A percentile compares a stretch with the other conserved stretches of the same genome.
Evolutionary conservation across 2,113 vertebrate genomes (phyloP).

Genomic region (Rutilus rutilus): DNA sequence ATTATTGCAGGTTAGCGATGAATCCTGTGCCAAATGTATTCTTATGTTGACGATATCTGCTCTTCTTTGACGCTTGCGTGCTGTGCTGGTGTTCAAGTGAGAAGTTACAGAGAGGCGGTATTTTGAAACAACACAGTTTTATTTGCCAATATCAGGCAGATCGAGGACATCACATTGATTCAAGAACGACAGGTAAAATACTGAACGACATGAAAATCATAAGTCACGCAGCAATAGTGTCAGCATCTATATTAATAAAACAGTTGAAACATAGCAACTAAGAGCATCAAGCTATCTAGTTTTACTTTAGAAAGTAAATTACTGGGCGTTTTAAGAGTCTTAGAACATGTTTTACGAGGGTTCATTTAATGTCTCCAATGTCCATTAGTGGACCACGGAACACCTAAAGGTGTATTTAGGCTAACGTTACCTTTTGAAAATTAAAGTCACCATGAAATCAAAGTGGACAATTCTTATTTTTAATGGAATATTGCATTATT

Average conservation of each 20-base stretch:
- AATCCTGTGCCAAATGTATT: background rate
- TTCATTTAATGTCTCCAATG: background rate
- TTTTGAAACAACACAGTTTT: slow-evolving; percentile 11
- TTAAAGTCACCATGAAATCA: no score
- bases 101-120: background rate
- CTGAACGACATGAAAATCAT: background rate
- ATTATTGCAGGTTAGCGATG: background rate
- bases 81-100: background rate
- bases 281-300: background rate
- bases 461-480: no score
- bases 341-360: background rate
- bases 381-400: background rate
- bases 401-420: background rate
- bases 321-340: background rate
- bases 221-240: background rate
- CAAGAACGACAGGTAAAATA: background rate
- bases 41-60: background rate
- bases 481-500: no score
- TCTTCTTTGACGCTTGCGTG: background rate
- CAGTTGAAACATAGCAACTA: background rate
- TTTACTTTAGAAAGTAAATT: background rate
- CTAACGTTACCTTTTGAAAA: background rate
- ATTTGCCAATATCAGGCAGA: background rate
- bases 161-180: background rate
- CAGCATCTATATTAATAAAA: background rate